Conservation (phyloP, 2,888 invertebrate genomes). For the Meiosimyza decipiens region DNA sequence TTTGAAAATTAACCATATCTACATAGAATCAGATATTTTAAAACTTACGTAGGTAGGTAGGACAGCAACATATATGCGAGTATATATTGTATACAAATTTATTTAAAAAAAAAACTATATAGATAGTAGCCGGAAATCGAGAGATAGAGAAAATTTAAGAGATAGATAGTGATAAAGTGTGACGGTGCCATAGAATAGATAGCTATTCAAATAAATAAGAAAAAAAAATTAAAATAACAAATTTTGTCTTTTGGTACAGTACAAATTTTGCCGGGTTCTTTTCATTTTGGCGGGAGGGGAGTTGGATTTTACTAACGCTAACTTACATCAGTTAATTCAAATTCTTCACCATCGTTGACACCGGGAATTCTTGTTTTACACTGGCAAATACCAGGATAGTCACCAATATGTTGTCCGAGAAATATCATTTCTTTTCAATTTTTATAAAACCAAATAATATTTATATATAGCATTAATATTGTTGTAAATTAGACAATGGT, state of each 20-base stretch:
- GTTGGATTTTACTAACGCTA: conserved; percentile 44
- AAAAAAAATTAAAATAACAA: conserved; percentile 31
- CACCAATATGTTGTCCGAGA: conserved; percentile 85
- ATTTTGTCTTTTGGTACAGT: conserved; percentile 1
- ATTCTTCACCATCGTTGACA: conserved; percentile 93
- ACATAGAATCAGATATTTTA: conserved; percentile 51
- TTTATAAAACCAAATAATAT: background rate
- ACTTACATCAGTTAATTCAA: conserved; percentile 89
- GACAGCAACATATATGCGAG: conserved; percentile 2
- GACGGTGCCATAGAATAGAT: conserved; percentile 34
- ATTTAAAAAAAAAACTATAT: conserved; percentile 34
- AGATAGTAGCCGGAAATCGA: conserved; percentile 25
- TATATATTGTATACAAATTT: conserved; percentile 27
- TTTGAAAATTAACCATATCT: conserved; percentile 62
- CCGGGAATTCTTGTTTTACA: conserved; percentile 95
- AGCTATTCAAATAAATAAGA: conserved; percentile 39
- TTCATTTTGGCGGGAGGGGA: background rate
- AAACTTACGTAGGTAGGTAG: conserved; percentile 11
- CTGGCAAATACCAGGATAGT: conserved; percentile 93
- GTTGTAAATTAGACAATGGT: background rate
- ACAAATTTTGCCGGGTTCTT: conserved; percentile 7
- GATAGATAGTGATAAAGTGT: conserved; percentile 37
- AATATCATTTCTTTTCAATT: conserved; percentile 78
- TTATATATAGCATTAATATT: conserved; percentile 9
- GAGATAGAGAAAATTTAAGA: conserved; percentile 38